These are phyloP conservation scores for Tineola bisselliella DNA, from an alignment of 2,888 invertebrate species.

Conservation along the genomic window DNA sequence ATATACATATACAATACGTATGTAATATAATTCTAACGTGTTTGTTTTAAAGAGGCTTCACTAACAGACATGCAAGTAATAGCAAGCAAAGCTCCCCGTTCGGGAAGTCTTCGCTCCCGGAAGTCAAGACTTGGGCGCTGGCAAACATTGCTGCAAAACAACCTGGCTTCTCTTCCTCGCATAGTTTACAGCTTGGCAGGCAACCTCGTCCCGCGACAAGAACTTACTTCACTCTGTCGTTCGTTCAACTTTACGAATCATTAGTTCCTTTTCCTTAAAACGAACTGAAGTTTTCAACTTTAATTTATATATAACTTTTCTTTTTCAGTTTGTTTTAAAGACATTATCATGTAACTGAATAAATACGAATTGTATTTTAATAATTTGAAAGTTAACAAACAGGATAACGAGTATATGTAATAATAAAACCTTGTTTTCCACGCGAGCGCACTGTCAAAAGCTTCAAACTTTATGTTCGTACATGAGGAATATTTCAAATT, in stretches of 20 bases:
- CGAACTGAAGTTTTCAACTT: neutral
- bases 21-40: neutral
- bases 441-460: neutral
- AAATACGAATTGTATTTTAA: neutral
- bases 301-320: neutral
- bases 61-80: neutral
- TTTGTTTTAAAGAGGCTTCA: slow-evolving; percentile 6
- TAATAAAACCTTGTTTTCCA: slow-evolving; percentile 6
- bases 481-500: slow-evolving; percentile 1
- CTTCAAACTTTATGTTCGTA: neutral
- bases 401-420: neutral
- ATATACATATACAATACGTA: neutral
- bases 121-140: slow-evolving; percentile 28
- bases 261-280: neutral
- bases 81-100: neutral
- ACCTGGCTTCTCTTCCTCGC: slow-evolving; percentile 23
- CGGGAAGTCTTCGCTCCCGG: slow-evolving; percentile 16
- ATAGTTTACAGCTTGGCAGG: neutral
- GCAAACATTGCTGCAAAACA: slow-evolving; percentile 27
- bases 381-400: neutral
- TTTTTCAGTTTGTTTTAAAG: neutral
- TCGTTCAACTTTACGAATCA: slow-evolving; percentile 8
- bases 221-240: neutral
- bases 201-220: slow-evolving; percentile 1
- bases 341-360: too few relatives aligned